A percentile compares a stretch with the other conserved stretches of the same genome.
phyloP scores from a whole-genome alignment of 2,888 invertebrate genomes.

The Tetropium fuscum region DNA sequence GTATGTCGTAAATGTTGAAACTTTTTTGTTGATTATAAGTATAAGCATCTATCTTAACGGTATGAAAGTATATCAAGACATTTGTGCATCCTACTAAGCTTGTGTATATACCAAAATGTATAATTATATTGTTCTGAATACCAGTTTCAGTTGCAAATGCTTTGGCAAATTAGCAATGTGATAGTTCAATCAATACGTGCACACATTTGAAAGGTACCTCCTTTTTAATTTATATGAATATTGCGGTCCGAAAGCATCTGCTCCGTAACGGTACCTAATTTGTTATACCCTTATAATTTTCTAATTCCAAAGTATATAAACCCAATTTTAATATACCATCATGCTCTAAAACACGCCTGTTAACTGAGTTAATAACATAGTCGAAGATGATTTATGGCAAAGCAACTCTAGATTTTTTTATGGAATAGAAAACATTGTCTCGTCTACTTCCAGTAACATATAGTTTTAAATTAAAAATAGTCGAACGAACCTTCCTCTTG shows the following conservation, averaged over 20 bases:
- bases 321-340: constrained; percentile 46
- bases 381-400: constrained; percentile 47
- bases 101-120: too few relatives aligned
- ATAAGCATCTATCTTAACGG: too few relatives aligned
- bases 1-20: too few relatives aligned
- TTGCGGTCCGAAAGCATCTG: constrained; percentile 33
- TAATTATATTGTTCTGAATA: too few relatives aligned
- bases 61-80: too few relatives aligned
- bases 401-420: constrained; percentile 45
- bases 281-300: constrained; percentile 48
- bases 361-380: constrained; percentile 48
- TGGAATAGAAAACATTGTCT: constrained; percentile 38
- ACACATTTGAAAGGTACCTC: background rate
- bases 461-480: constrained; percentile 11
- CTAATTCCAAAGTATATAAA: constrained; percentile 46
- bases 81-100: too few relatives aligned
- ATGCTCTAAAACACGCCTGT: constrained; percentile 43
- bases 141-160: too few relatives aligned
- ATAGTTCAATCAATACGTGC: too few relatives aligned
- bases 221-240: background rate
- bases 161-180: too few relatives aligned
- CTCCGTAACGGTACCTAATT: constrained; percentile 43
- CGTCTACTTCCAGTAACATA: constrained; percentile 32
- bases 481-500: constrained; percentile 16
- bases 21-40: too few relatives aligned